Conservation (phyloP, 2,888 invertebrate species). For the Notodonta dromedarius region DNA sequence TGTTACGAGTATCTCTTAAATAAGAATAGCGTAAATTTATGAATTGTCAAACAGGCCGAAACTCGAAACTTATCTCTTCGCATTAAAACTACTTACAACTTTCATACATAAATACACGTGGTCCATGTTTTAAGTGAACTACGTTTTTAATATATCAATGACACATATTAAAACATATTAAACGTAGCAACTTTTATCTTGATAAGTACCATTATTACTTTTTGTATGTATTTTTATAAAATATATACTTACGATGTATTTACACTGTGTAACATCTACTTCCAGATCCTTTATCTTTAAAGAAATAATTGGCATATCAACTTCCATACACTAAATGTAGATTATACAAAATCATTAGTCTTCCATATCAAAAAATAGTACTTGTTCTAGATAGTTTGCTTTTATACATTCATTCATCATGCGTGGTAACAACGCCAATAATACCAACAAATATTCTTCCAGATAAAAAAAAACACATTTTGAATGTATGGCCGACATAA, state of each 20-base stretch:
- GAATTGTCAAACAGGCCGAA: constrained; percentile 44
- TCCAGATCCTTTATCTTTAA: constrained; percentile 70
- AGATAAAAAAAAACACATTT: constrained; percentile 1
- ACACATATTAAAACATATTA: constrained; percentile 75
- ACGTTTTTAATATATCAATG: constrained; percentile 75
- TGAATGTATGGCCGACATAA: no score
- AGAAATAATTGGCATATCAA: constrained; percentile 83
- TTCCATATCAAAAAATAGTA: constrained; percentile 83
- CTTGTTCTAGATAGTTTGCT: constrained; percentile 69
- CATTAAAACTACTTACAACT: constrained; percentile 33
- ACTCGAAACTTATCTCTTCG: constrained; percentile 32
- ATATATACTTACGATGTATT: constrained; percentile 78
- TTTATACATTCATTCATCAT: constrained; percentile 33
- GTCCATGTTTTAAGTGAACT: constrained; percentile 69
- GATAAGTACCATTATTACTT: constrained; percentile 67
- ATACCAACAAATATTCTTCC: constrained; percentile 33
- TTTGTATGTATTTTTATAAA: constrained; percentile 83
- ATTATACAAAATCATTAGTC: constrained; percentile 73
- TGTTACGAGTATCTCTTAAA: constrained; percentile 69
- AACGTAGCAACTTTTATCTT: constrained; percentile 65
- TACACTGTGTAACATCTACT: constrained; percentile 76
- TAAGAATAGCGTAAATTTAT: constrained; percentile 51
- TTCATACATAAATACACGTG: constrained; percentile 55
- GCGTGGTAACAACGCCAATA: constrained; percentile 27
- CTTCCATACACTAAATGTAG: constrained; percentile 79